Conservation (phyloP, 2,888 invertebrate genomes). For the Lampropteryx suffumata region DNA sequence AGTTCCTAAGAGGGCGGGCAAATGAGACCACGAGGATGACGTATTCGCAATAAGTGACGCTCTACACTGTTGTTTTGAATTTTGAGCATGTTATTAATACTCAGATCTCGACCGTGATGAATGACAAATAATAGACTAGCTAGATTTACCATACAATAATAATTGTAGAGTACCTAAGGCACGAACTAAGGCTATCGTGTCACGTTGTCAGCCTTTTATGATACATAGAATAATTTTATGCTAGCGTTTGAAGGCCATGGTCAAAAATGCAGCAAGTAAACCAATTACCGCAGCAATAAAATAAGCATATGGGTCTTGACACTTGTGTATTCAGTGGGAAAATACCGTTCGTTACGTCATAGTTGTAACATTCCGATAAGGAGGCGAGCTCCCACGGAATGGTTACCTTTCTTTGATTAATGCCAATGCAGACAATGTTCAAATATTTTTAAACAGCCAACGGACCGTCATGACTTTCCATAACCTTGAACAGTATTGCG, state of each 20-base stretch:
- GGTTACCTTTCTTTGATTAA: constrained; percentile 27
- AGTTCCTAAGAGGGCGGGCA: background rate
- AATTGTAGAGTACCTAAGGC: constrained; percentile 4
- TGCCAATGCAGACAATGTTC: constrained; percentile 12
- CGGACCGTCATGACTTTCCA: constrained; percentile 6
- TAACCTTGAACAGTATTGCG: constrained; percentile 13
- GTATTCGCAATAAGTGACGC: constrained; percentile 4
- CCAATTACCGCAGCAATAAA: constrained; percentile 10
- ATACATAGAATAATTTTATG: constrained; percentile 8
- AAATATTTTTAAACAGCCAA: constrained; percentile 6
- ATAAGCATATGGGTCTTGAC: constrained; percentile 19
- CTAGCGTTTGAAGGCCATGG: constrained; percentile 11
- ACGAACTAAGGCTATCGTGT: constrained; percentile 9
- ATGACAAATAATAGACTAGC: constrained; percentile 19
- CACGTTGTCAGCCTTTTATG: constrained; percentile 11
- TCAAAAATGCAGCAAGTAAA: constrained; percentile 15
- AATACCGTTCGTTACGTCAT: constrained; percentile 29
- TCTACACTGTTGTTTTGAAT: constrained; percentile 8
- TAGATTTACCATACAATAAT: constrained; percentile 20
- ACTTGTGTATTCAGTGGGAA: constrained; percentile 24
- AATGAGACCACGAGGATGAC: constrained; percentile 10
- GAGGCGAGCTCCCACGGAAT: constrained; percentile 26
- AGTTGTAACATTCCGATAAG: constrained; percentile 25
- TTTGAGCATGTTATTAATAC: constrained; percentile 17
- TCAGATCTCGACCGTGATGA: constrained; percentile 21